Evolutionary conservation across 2,113 vertebrate species (phyloP).

Genomic region (Chitala chitala): DNA sequence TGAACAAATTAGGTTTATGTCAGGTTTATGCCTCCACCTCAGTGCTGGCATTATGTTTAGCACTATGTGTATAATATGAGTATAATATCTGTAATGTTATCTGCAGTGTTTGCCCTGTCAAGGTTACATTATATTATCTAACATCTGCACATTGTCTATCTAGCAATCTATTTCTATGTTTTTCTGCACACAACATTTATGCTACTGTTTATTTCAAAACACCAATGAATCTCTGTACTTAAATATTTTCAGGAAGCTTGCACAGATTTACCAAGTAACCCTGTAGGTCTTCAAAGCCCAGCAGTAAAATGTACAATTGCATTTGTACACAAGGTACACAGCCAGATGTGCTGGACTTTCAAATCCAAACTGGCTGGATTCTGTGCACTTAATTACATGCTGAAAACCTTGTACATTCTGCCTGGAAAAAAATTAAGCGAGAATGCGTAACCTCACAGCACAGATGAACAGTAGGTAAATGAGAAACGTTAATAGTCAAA

Average conservation of each 20-base stretch:
- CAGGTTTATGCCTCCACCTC: too few relatives aligned
- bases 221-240: neutral
- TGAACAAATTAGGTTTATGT: too few relatives aligned
- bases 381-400: neutral
- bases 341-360: neutral
- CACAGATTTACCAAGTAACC: neutral
- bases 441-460: neutral
- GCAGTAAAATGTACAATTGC: neutral
- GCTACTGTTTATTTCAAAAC: too few relatives aligned
- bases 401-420: constrained; percentile 3
- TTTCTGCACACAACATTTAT: neutral
- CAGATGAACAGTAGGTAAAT: neutral
- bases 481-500: neutral
- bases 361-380: neutral
- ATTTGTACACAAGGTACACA: neutral
- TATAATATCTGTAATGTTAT: too few relatives aligned
- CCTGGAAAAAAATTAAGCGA: neutral
- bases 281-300: neutral
- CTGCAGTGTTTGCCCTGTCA: too few relatives aligned
- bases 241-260: too few relatives aligned
- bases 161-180: too few relatives aligned
- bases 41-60: too few relatives aligned
- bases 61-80: too few relatives aligned
- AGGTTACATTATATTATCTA: too few relatives aligned
- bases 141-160: too few relatives aligned